Evolutionary conservation across 2,888 invertebrate genomes (phyloP), one percentile per base, ranked within the genome.

Genomic region (Thymelicus sylvestris): DNA sequence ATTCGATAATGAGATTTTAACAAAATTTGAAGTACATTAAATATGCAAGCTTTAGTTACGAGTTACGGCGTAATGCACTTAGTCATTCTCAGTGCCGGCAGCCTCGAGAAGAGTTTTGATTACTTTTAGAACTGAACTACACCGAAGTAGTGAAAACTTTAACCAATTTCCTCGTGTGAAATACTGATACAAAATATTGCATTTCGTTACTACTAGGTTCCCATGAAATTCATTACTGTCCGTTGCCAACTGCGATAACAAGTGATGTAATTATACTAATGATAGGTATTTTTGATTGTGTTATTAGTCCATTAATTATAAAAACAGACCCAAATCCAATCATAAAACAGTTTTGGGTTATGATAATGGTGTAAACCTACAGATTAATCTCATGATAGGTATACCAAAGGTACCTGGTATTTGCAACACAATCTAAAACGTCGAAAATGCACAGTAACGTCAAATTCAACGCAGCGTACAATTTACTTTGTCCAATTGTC

Each of bases 391-490:
- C 31, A 3, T 31, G 0, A 31, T 31, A 19, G 19, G 19, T 19
- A 19, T 19, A 19, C 19, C 19, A 44, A 4, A 12, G 44, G 44
- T 44, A 44, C 12, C 10, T 8, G 12, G 19, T 52, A 19, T 52
- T 52, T 52, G 19, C 19, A 52, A 52, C 3, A 19, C 19, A 52
- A 7, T 52, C 19, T 19, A 19, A 19, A 19, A 15, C 8, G 7
- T 52, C 19, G 6, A 48, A 57, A 59, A 39, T 31, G 48, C 31
- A 63, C 15, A 15, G 55, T 48, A 39, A n/a, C 24, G 47, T 7
- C 24, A 24, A 55, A 68, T 57, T 69, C 48, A 69, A 64, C 59
- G 47, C 47, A 39, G n/a, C 57, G 13, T 48, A 48, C 63, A 64
- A 57, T 63, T 68, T 64, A 39, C 57, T 69, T 69, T 48, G 57